Conservation (phyloP, 1,140 invertebrate genomes). For the Drosophila melanogaster region Release_6_plus_ISO1_MT NT_033777.3:5938501-5939000, state of each 20-base stretch:
- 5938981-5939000: slow-evolving; percentile 77
- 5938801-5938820: slow-evolving; percentile 82
- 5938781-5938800: slow-evolving; percentile 82
- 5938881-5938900: slow-evolving; percentile 62
- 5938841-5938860: slow-evolving; percentile 64
- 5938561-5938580: slow-evolving; percentile 52
- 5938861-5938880: slow-evolving; percentile 79
- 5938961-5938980: slow-evolving; percentile 79
- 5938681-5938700: slow-evolving; percentile 15
- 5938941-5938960: slow-evolving; percentile 65
- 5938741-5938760: slow-evolving; percentile 55
- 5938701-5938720: slow-evolving; percentile 33
- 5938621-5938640: slow-evolving; percentile 53
- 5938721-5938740: slow-evolving; percentile 53
- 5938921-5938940: not conserved
- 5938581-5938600: slow-evolving; percentile 40
- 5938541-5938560: slow-evolving; percentile 34
- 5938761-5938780: slow-evolving; percentile 81
- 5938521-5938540: not conserved
- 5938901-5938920: not conserved
- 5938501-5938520: slow-evolving; percentile 13
- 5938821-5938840: slow-evolving; percentile 82
- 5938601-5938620: slow-evolving; percentile 42
- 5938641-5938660: slow-evolving; percentile 42
- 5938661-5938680: slow-evolving; percentile 8